Evolutionary conservation across 2,888 invertebrate species (phyloP).

Genomic region (Trachelus tabidus): DNA sequence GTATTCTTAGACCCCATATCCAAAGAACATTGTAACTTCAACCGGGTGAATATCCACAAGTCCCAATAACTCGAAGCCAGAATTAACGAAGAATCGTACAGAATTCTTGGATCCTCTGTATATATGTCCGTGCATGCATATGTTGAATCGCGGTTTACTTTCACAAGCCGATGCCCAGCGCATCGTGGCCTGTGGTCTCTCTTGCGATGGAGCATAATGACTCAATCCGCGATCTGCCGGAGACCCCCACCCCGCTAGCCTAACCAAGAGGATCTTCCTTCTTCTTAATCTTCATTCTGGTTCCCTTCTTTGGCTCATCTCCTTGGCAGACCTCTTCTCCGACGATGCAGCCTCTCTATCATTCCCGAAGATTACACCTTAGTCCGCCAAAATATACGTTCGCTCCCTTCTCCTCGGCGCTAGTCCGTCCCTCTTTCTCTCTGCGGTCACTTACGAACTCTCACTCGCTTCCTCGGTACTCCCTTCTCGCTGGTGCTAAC

Average conservation of each 20-base stretch:
- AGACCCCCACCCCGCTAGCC: slow-evolving; percentile 39
- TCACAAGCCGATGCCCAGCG: slow-evolving; percentile 59
- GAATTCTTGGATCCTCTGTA: not conserved
- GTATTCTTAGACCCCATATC: not conserved
- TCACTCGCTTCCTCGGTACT: slow-evolving; percentile 6
- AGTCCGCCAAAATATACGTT: slow-evolving; percentile 20
- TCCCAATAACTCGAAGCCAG: not conserved
- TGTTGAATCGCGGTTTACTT: slow-evolving; percentile 44
- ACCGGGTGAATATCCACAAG: not conserved
- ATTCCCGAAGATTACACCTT: slow-evolving; percentile 15
- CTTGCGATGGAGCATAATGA: slow-evolving; percentile 63
- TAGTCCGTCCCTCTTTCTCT: not conserved
- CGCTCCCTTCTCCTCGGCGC: slow-evolving; percentile 36
- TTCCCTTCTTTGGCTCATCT: slow-evolving; percentile 20
- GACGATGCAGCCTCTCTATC: slow-evolving; percentile 21
- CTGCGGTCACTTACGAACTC: slow-evolving; percentile 12
- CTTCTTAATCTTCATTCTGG: slow-evolving; percentile 28
- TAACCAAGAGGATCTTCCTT: slow-evolving; percentile 39
- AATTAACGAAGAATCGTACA: not conserved
- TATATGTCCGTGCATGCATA: not conserved
- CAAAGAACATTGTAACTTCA: not conserved
- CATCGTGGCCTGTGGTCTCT: slow-evolving; percentile 63
- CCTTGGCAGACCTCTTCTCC: not conserved
- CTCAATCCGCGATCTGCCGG: slow-evolving; percentile 64
- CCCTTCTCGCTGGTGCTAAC: slow-evolving; percentile 32